Evolutionary conservation across 1,140 invertebrate genomes (phyloP).

Genomic region (Leptopilina boulardi): DNA sequence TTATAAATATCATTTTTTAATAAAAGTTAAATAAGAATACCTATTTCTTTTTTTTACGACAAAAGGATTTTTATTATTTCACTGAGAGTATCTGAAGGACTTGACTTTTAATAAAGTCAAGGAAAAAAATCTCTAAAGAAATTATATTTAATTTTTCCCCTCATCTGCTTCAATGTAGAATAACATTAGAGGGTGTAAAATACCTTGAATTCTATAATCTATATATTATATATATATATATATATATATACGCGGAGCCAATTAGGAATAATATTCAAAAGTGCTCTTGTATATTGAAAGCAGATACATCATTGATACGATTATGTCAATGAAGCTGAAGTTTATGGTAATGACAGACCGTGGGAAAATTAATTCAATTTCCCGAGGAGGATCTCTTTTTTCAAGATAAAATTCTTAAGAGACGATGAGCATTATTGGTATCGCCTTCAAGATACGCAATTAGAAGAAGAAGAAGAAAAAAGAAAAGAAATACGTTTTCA

Average conservation of each 20-base stretch:
- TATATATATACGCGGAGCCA: no score
- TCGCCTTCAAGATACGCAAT: not conserved
- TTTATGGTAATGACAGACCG: not conserved
- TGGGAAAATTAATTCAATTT: slow-evolving; percentile 6
- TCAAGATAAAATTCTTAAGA: not conserved
- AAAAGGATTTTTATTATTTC: no score
- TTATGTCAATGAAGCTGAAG: slow-evolving; percentile 19
- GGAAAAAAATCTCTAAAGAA: no score
- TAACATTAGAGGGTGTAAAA: not conserved
- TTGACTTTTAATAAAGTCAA: no score
- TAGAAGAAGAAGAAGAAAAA: not conserved
- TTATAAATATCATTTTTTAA: no score
- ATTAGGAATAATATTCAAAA: not conserved
- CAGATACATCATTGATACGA: not conserved
- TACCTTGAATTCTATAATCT: not conserved
- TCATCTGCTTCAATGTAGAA: no score
- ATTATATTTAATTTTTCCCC: no score
- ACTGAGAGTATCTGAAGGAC: no score
- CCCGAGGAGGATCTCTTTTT: not conserved
- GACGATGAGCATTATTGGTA: not conserved
- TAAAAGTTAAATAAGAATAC: no score
- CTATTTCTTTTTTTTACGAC: no score
- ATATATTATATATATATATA: not conserved
- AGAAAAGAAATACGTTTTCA: not conserved
- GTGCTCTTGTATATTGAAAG: not conserved